Evolutionary conservation across 1,140 invertebrate genomes (phyloP).

Genomic region (Bradysia coprophila): DNA sequence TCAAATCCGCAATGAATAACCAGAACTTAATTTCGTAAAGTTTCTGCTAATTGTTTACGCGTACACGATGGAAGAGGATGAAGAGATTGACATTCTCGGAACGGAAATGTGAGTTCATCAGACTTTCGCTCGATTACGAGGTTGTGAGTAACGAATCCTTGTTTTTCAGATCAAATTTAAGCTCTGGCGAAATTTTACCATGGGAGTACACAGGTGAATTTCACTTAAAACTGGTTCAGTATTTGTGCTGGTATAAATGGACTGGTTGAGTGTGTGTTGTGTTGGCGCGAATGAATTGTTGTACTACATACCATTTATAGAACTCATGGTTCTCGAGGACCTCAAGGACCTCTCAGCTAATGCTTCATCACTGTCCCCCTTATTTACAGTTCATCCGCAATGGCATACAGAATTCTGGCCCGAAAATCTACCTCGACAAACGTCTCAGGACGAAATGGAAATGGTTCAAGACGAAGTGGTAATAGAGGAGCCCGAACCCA

Average conservation of each 20-base stretch:
- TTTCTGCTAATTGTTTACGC: too few species aligned
- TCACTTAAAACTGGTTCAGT: too few species aligned
- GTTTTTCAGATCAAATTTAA: constrained; percentile 8
- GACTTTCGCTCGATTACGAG: background rate
- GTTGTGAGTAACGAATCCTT: constrained; percentile 9
- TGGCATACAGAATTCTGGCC: constrained; percentile 26
- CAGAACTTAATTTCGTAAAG: too few species aligned
- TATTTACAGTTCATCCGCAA: constrained; percentile 38
- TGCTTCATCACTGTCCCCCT: too few species aligned
- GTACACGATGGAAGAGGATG: constrained; percentile 19
- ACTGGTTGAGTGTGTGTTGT: too few species aligned
- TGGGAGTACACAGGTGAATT: too few species aligned
- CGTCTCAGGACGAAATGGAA: background rate
- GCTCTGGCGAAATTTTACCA: constrained; percentile 19
- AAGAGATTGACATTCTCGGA: constrained; percentile 23
- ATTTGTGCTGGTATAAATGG: too few species aligned
- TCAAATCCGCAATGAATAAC: too few species aligned
- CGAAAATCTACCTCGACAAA: background rate
- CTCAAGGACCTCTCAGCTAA: too few species aligned
- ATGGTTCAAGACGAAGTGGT: constrained; percentile 1
- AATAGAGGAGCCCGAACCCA: constrained; percentile 1
- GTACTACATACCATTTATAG: too few species aligned
- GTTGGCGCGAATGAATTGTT: too few species aligned
- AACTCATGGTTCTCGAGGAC: too few species aligned
- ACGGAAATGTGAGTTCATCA: constrained; percentile 12